Conservation (phyloP, 2,113 vertebrate species). For the Ariopsis seemanni region DNA sequence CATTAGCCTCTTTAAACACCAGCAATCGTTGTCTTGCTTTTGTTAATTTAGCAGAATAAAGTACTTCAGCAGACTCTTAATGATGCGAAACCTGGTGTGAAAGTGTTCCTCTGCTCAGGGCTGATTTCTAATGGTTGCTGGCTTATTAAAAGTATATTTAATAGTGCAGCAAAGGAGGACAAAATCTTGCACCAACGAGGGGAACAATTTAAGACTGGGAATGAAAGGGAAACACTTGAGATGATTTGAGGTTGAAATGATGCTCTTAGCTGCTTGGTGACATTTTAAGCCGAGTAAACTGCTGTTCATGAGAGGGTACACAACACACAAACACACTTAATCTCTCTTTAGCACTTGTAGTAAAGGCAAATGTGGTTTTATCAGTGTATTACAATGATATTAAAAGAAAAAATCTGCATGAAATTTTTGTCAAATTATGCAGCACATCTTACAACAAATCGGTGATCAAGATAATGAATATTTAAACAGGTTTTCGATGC, state of each 20-base stretch:
- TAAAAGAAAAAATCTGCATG: not conserved
- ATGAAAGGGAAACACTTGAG: not conserved
- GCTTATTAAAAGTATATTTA: not conserved
- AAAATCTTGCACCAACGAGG: not conserved
- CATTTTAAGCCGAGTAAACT: not conserved
- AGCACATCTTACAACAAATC: not conserved
- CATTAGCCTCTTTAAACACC: not conserved
- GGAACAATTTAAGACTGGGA: not conserved
- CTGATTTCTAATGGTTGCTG: constrained; percentile 1
- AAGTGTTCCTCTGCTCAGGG: constrained; percentile 15
- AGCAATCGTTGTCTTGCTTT: not conserved
- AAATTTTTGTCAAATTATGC: not conserved
- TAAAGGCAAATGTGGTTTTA: not conserved
- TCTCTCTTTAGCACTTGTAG: not conserved
- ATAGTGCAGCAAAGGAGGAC: not conserved
- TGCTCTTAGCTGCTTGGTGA: constrained; percentile 6
- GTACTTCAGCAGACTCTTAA: not conserved
- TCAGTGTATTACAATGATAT: not conserved
- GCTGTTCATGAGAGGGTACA: not conserved
- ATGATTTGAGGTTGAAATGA: constrained; percentile 20
- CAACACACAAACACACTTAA: not conserved
- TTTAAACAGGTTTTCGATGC: not conserved
- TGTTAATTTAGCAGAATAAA: constrained; percentile 30
- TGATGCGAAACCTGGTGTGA: constrained; percentile 9
- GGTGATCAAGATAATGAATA: not conserved